These are phyloP conservation scores for Potamarius usumacintae DNA, from an alignment of 2,113 vertebrate genomes.

Conservation along the genomic window DNA sequence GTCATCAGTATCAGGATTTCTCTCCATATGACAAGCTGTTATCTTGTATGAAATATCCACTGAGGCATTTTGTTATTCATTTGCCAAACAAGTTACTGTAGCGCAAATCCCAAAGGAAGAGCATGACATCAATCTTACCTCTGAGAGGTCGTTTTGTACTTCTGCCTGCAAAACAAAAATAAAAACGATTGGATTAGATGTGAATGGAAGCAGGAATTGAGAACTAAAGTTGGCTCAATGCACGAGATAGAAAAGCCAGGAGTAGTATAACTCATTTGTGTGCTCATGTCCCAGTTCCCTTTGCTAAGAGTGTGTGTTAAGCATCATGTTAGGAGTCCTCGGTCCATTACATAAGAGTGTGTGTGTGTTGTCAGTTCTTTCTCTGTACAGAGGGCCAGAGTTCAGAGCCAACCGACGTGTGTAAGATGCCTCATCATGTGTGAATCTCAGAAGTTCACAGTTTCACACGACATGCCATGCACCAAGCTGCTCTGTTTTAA, in stretches of 20 bases:
- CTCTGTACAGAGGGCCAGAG: constrained; percentile 4
- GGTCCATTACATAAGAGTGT: background rate
- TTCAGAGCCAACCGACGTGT: constrained; percentile 12
- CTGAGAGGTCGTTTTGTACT: constrained; percentile 76
- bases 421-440: constrained; percentile 13
- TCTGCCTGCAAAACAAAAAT: constrained; percentile 74
- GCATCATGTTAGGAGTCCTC: background rate
- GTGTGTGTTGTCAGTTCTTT: constrained; percentile 1
- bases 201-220: background rate
- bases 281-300: background rate
- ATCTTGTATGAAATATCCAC: constrained; percentile 36
- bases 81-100: constrained; percentile 25
- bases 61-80: background rate
- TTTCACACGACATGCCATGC: constrained; percentile 13
- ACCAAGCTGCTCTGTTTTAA: constrained; percentile 28
- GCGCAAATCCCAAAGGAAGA: constrained; percentile 26
- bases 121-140: constrained; percentile 66
- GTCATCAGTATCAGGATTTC: background rate
- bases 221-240: background rate
- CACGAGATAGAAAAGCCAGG: background rate
- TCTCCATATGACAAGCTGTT: constrained; percentile 2
- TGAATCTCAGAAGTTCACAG: constrained; percentile 8
- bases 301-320: background rate
- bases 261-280: background rate
- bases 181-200: constrained; percentile 10